Percentiles rank a stretch among this genome's conserved stretches.
phyloP scores from a whole-genome alignment of 2,113 vertebrate species.

The Rhombomys opimus region DNA sequence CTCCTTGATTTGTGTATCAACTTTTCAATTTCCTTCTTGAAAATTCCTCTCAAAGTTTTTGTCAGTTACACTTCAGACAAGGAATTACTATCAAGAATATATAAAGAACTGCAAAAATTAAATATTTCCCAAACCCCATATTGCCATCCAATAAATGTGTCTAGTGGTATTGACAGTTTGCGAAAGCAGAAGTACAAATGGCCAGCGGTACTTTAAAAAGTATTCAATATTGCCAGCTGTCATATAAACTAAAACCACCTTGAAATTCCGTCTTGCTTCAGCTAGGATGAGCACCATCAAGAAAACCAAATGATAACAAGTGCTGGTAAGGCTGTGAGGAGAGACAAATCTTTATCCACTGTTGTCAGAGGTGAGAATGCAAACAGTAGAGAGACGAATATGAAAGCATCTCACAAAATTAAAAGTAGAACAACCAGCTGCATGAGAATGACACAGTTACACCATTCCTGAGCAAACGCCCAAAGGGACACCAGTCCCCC shows the following conservation, averaged over 20 bases:
- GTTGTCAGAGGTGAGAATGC: background rate
- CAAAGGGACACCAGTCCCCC: no score
- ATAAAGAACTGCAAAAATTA: background rate
- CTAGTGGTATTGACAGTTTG: background rate
- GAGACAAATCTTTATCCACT: background rate
- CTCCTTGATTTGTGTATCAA: background rate
- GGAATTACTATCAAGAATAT: background rate
- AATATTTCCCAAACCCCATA: background rate
- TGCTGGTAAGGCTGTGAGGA: background rate
- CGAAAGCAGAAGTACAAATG: background rate
- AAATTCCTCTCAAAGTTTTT: background rate
- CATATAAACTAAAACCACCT: background rate
- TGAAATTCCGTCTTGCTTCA: background rate
- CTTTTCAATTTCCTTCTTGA: constrained; percentile 40
- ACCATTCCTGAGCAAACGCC: background rate
- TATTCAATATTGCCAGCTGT: background rate
- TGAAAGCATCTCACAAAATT: background rate
- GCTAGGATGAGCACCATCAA: background rate
- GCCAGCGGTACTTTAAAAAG: background rate
- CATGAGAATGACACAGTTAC: background rate
- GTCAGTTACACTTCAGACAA: background rate
- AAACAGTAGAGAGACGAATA: no score
- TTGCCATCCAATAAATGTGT: background rate
- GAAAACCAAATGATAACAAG: background rate
- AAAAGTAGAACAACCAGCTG: background rate